A percentile compares a stretch with the other conserved stretches of the same genome.
Conservation (phyloP, 2,888 invertebrate species). For the Tachystola acroxantha region DNA sequence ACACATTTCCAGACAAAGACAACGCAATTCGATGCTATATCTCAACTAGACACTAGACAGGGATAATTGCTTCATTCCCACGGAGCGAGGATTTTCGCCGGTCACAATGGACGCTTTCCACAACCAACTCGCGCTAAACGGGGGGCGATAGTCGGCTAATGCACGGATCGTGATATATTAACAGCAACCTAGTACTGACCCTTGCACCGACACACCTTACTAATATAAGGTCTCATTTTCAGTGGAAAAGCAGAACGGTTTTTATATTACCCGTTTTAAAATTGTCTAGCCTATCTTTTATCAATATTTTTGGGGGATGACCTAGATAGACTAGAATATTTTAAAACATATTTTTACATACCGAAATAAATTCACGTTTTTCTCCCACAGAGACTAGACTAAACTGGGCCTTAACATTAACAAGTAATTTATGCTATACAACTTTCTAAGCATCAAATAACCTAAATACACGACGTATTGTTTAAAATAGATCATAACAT, state of each 20-base stretch:
- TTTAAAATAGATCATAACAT: slow-evolving; percentile 51
- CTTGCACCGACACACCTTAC: slow-evolving; percentile 37
- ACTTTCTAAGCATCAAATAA: slow-evolving; percentile 49
- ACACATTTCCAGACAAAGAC: slow-evolving; percentile 31
- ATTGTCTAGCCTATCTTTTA: too few species aligned
- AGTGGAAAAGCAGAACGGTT: slow-evolving; percentile 2
- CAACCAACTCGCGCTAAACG: slow-evolving; percentile 57
- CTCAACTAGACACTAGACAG: slow-evolving; percentile 38
- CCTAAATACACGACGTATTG: slow-evolving; percentile 41
- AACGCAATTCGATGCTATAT: slow-evolving; percentile 47
- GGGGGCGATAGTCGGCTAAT: slow-evolving; percentile 57
- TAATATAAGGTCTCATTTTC: slow-evolving; percentile 1
- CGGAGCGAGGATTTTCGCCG: slow-evolving; percentile 55
- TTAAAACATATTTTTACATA: too few species aligned
- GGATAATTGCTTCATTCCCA: slow-evolving; percentile 64
- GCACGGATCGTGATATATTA: slow-evolving; percentile 62
- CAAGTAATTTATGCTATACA: slow-evolving; percentile 10
- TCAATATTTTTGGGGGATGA: too few species aligned
- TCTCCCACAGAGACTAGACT: too few species aligned
- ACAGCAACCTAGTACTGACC: slow-evolving; percentile 50
- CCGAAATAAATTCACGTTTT: too few species aligned
- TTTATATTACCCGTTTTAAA: too few species aligned
- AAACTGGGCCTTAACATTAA: too few species aligned
- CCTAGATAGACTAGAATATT: too few species aligned
- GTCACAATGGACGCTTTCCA: slow-evolving; percentile 62